Conservation (phyloP, 2,888 invertebrate species). For the Elysia crispata region DNA sequence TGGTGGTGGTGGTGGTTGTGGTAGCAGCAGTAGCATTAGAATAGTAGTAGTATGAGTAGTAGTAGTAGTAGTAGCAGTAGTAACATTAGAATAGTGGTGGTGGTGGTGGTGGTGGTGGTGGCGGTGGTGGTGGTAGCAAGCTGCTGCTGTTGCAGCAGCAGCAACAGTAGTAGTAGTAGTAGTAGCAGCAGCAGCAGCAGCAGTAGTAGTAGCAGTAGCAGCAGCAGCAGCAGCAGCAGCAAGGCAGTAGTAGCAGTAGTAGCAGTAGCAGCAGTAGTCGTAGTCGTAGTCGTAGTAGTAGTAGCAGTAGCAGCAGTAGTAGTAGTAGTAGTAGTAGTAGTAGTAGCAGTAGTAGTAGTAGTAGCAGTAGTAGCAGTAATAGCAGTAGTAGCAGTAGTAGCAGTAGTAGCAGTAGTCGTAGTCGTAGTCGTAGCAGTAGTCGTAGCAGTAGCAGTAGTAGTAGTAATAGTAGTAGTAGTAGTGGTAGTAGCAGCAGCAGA, state of each 20-base stretch:
- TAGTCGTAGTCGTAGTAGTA: no score
- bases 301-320: constrained; percentile 7
- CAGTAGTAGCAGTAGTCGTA: no score
- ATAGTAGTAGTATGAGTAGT: no score
- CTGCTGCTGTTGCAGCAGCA: background rate
- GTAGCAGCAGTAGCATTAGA: no score
- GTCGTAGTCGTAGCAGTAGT: no score
- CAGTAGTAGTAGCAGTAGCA: background rate
- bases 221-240: background rate
- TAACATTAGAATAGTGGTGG: background rate
- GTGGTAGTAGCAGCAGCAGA: no score
- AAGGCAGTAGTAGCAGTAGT: constrained; percentile 20
- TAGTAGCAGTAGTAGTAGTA: constrained; percentile 11
- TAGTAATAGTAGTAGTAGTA: no score
- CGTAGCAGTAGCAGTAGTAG: no score
- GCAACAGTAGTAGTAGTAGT: background rate
- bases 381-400: no score
- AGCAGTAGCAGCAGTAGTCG: no score
- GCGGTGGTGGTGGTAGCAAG: constrained; percentile 18
- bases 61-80: constrained; percentile 26
- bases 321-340: constrained; percentile 29
- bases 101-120: constrained; percentile 1
- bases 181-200: background rate
- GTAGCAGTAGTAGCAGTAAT: constrained; percentile 26
- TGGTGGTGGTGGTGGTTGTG: no score